phyloP scores from a whole-genome alignment of 2,888 invertebrate species.

The Hypolimnas misippus region DNA sequence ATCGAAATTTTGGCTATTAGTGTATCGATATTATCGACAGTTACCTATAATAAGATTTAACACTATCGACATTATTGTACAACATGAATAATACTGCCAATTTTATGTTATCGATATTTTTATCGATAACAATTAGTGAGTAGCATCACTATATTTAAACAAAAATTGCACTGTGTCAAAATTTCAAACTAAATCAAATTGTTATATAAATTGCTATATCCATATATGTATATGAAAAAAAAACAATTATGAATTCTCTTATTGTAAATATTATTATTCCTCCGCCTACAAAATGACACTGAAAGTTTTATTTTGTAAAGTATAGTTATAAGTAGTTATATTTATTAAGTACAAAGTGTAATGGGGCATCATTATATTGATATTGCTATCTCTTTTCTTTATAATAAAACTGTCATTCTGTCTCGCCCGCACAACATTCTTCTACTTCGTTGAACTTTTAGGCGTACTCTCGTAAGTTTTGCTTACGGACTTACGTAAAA shows the following conservation, averaged over 20 bases:
- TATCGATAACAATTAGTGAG: too few relatives aligned
- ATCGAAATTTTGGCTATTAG: too few relatives aligned
- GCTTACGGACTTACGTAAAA: too few relatives aligned
- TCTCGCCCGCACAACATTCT: not conserved
- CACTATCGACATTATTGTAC: too few relatives aligned
- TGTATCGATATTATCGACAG: too few relatives aligned
- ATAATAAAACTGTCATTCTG: not conserved
- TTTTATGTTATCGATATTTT: too few relatives aligned
- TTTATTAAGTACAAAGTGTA: not conserved
- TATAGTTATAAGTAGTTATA: not conserved
- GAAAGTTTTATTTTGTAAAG: not conserved
- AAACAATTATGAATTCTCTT: not conserved
- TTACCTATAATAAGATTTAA: too few relatives aligned
- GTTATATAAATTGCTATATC: not conserved
- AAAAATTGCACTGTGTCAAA: too few relatives aligned
- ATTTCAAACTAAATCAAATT: not conserved
- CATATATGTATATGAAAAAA: not conserved
- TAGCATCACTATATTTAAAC: too few relatives aligned
- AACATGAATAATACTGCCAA: too few relatives aligned
- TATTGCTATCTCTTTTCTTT: not conserved
- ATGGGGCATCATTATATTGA: not conserved
- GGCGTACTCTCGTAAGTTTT: too few relatives aligned
- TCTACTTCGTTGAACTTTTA: too few relatives aligned
- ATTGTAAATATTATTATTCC: not conserved
- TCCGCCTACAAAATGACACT: slow-evolving; percentile 2